Conservation (phyloP, 1,140 invertebrate species). For the Dysdera silvatica region DNA sequence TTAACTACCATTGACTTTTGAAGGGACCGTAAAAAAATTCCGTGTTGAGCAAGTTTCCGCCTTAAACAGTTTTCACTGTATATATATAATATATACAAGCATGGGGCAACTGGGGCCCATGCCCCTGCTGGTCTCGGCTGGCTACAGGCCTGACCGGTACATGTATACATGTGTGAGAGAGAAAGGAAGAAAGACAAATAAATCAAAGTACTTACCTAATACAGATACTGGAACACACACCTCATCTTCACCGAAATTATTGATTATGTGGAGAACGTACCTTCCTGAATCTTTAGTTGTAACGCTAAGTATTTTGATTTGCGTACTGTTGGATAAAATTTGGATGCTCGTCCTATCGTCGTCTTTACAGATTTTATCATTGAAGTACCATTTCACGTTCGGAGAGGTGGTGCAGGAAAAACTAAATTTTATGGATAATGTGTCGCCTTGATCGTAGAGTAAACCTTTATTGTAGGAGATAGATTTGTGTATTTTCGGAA, state of each 20-base stretch:
- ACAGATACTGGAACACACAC: neutral
- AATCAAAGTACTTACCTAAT: constrained; percentile 3
- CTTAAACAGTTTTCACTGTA: no score
- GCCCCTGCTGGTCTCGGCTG: no score
- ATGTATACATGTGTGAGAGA: no score
- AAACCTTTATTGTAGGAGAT: constrained; percentile 9
- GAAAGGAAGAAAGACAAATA: no score
- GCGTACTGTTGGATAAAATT: neutral
- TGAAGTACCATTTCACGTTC: neutral
- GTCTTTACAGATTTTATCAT: neutral
- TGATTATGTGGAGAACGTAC: constrained; percentile 1
- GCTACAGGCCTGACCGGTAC: no score
- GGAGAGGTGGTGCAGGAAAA: constrained; percentile 1
- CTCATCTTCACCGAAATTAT: constrained; percentile 3
- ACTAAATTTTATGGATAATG: neutral
- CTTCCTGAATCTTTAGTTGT: neutral
- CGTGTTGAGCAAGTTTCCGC: no score
- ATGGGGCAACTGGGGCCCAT: no score
- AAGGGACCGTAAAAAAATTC: no score
- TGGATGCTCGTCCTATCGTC: neutral
- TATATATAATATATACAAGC: no score
- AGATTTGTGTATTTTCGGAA: constrained; percentile 1
- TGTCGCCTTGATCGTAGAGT: constrained; percentile 11
- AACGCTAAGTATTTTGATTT: constrained; percentile 2
- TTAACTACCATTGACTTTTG: no score